Percentiles rank a stretch among this genome's conserved stretches.
Conservation (phyloP, 64 coral and sea anemone genomes). For the Hydrozoanthus tunicans region DNA sequence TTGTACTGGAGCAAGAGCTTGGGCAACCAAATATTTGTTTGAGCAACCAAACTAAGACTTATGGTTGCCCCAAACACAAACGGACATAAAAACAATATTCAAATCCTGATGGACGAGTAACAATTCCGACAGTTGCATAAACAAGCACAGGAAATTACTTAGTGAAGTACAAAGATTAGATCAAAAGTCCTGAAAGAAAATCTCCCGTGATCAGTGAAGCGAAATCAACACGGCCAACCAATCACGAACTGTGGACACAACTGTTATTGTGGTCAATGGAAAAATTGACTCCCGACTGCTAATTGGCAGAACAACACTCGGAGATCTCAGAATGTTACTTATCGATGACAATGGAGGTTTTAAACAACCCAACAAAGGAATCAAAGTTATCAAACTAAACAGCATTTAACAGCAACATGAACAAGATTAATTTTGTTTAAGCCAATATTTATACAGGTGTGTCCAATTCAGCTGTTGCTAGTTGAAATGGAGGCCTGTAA, state of each 20-base stretch:
- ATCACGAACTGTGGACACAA: slow-evolving; percentile 6
- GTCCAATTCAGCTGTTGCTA: too few relatives aligned
- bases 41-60: not conserved
- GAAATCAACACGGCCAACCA: slow-evolving; percentile 17
- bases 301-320: slow-evolving; percentile 43
- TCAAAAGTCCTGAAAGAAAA: slow-evolving; percentile 30
- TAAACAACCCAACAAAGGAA: slow-evolving; percentile 39
- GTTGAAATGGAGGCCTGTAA: too few relatives aligned
- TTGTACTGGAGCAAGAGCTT: slow-evolving; percentile 6
- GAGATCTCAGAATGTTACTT: slow-evolving; percentile 59
- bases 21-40: slow-evolving; percentile 7
- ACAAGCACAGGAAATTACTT: not conserved
- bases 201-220: slow-evolving; percentile 53
- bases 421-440: too few relatives aligned
- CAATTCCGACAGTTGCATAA: not conserved
- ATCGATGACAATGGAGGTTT: slow-evolving; percentile 59
- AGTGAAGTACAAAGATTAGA: not conserved
- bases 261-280: slow-evolving; percentile 16
- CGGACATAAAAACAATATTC: too few relatives aligned
- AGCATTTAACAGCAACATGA: too few relatives aligned
- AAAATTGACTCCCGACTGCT: slow-evolving; percentile 65
- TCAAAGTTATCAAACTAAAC: not conserved
- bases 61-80: too few relatives aligned
- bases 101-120: not conserved
- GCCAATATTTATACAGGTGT: too few relatives aligned